A percentile compares a stretch with the other conserved stretches of the same genome.
These are phyloP conservation scores for Ceratotherium simum DNA, from an alignment of 2,113 vertebrate genomes.

Conservation along the genomic window DNA sequence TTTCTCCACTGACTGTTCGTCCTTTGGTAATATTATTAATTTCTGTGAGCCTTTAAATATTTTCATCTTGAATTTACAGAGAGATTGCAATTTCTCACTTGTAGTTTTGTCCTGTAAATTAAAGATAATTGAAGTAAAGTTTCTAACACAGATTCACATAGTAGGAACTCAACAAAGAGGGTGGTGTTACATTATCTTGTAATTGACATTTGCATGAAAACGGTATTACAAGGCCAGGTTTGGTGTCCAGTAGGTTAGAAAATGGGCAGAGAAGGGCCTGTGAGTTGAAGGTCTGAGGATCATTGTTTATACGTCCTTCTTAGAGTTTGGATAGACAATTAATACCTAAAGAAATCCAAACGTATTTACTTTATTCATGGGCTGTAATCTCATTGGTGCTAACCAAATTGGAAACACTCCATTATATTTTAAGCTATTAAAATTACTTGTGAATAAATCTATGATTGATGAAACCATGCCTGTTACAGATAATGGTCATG, in stretches of 20 bases:
- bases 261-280: neutral
- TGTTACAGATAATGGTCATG: neutral
- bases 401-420: neutral
- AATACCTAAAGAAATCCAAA: neutral
- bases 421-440: conserved; percentile 32
- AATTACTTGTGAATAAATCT: conserved; percentile 25
- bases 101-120: neutral
- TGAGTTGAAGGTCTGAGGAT: neutral
- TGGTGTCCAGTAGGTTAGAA: neutral
- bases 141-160: neutral
- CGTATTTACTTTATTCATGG: neutral
- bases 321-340: neutral
- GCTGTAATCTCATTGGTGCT: neutral
- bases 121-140: neutral
- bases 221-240: neutral
- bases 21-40: neutral
- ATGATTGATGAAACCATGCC: neutral
- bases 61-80: neutral
- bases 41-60: neutral
- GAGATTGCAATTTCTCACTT: neutral
- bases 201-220: neutral
- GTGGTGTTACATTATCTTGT: neutral
- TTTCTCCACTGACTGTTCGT: neutral
- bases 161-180: neutral
- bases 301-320: neutral